A percentile compares a stretch with the other conserved stretches of the same genome.
Evolutionary conservation across 2,113 vertebrate genomes (phyloP).

Genomic region (Morphnarchus princeps): DNA sequence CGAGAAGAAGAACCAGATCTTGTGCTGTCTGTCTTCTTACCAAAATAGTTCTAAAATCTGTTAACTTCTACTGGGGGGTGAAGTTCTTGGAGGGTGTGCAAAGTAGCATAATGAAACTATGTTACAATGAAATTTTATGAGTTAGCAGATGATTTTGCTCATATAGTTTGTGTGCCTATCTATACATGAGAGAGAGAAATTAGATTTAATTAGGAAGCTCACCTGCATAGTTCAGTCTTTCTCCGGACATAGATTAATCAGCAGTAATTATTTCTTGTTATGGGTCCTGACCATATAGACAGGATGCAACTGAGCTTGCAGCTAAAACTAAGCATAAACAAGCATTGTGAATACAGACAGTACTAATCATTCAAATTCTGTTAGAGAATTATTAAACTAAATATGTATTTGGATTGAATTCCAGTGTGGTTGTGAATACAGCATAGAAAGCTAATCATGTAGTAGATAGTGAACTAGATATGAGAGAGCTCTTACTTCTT

Average conservation of each 20-base stretch:
- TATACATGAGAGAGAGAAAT: background rate
- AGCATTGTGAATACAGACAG: background rate
- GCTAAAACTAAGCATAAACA: background rate
- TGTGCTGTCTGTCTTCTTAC: background rate
- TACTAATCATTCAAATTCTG: background rate
- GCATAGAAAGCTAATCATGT: background rate
- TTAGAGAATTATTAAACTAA: background rate
- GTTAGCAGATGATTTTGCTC: background rate
- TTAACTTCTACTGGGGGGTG: background rate
- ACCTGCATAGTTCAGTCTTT: background rate
- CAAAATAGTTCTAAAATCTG: conserved; percentile 32
- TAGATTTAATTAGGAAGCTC: background rate
- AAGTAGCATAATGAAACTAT: background rate
- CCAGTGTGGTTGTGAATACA: background rate
- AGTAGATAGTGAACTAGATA: background rate
- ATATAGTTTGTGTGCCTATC: background rate
- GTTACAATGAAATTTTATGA: background rate
- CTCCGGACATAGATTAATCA: background rate
- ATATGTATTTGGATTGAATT: background rate
- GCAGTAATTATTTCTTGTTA: background rate
- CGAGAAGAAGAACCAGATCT: background rate
- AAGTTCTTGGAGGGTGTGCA: background rate
- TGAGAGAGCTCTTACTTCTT: background rate
- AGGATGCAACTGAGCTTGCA: background rate
- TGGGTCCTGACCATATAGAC: background rate